These are phyloP conservation scores for Guaruba guarouba DNA, from an alignment of 2,113 vertebrate genomes.

Conservation along the genomic window DNA sequence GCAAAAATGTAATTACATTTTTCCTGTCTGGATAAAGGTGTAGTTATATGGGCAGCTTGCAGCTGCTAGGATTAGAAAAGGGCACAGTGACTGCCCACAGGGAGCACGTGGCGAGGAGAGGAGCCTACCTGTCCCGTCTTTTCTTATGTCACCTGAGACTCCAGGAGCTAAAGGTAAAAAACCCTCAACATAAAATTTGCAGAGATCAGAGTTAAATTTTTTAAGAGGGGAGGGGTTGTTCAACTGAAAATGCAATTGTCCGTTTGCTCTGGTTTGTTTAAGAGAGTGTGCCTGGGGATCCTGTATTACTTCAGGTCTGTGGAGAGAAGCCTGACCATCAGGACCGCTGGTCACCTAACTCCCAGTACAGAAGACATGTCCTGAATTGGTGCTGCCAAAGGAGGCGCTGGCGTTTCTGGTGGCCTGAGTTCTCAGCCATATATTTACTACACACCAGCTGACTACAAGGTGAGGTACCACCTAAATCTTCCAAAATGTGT, in stretches of 20 bases:
- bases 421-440: conserved; percentile 54
- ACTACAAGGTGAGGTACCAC: conserved; percentile 75
- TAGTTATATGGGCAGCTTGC: conserved; percentile 36
- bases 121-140: conserved; percentile 73
- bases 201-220: background rate
- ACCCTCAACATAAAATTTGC: background rate
- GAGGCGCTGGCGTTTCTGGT: conserved; percentile 45
- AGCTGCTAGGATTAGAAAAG: conserved; percentile 67
- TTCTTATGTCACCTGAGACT: conserved; percentile 71
- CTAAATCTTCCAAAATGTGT: background rate
- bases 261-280: background rate
- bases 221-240: background rate
- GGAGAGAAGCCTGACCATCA: conserved; percentile 76
- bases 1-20: background rate
- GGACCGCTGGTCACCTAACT: conserved; percentile 39
- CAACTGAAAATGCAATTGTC: background rate
- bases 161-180: conserved; percentile 75
- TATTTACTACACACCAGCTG: conserved; percentile 63
- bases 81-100: background rate
- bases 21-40: conserved; percentile 26
- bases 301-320: conserved; percentile 79
- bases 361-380: conserved; percentile 55
- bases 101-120: conserved; percentile 39
- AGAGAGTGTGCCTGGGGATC: conserved; percentile 72
- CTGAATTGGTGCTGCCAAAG: conserved; percentile 70